Conservation (phyloP, 2,888 invertebrate species). For the Nipponacmea schrenckii region DNA sequence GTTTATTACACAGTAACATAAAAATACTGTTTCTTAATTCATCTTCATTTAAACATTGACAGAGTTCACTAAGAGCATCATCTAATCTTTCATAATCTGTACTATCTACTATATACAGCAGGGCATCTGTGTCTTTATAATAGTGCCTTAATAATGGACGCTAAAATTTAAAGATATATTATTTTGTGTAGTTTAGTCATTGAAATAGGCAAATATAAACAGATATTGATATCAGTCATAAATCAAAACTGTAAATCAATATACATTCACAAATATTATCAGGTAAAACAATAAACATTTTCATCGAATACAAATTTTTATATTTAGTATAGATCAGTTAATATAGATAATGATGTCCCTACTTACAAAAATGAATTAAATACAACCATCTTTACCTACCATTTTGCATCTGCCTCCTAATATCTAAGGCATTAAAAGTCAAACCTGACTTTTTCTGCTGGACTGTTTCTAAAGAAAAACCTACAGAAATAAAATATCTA, state of each 20-base stretch:
- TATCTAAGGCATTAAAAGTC: conserved; percentile 37
- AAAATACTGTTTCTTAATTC: conserved; percentile 34
- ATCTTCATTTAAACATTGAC: conserved; percentile 23
- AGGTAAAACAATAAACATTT: too few relatives aligned
- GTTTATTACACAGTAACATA: conserved; percentile 46
- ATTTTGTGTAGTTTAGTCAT: too few relatives aligned
- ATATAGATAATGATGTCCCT: too few relatives aligned
- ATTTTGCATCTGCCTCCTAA: conserved; percentile 43
- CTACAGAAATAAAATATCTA: neutral
- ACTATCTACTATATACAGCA: conserved; percentile 50
- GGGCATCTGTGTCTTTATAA: conserved; percentile 33
- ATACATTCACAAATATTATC: too few relatives aligned
- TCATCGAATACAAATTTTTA: too few relatives aligned
- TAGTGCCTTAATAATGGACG: conserved; percentile 44
- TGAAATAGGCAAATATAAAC: too few relatives aligned
- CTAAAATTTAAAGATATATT: conserved; percentile 15
- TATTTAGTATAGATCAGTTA: too few relatives aligned
- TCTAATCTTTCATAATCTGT: conserved; percentile 40
- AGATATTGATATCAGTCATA: too few relatives aligned
- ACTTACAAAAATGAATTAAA: too few relatives aligned
- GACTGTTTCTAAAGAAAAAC: conserved; percentile 45
- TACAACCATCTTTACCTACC: conserved; percentile 20
- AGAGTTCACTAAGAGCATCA: conserved; percentile 36
- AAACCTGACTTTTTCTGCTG: conserved; percentile 26
- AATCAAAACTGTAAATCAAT: too few relatives aligned